Conservation (phyloP, 2,797 vertebrate genomes). For the Thunnus albacares region DNA sequence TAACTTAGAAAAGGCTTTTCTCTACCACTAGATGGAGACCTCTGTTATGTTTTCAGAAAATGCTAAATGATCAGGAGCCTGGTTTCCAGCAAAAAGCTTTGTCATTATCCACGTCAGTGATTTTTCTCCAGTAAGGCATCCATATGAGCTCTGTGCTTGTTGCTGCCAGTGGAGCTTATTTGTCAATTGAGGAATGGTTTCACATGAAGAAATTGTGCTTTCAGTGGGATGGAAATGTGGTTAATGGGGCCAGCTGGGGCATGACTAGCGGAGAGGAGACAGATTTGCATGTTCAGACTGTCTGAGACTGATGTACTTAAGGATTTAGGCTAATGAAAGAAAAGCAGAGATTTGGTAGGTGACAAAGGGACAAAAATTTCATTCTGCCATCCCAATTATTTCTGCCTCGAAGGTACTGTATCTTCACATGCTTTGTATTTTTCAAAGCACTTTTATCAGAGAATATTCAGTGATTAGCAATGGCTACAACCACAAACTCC, state of each 20-base stretch:
- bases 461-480: neutral
- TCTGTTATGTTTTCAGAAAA: neutral
- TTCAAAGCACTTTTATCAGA: constrained; percentile 1
- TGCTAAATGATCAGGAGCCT: neutral
- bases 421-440: constrained; percentile 6
- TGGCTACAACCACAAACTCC: neutral
- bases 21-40: constrained; percentile 48
- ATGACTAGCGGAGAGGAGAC: neutral
- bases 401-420: neutral
- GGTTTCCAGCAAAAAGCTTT: neutral
- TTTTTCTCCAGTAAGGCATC: constrained; percentile 4
- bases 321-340: neutral
- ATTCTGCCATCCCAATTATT: constrained; percentile 15
- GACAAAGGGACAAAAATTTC: constrained; percentile 12
- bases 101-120: neutral
- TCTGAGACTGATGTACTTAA: constrained; percentile 2
- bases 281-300: constrained; percentile 19
- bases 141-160: constrained; percentile 7
- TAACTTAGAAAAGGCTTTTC: neutral
- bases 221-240: neutral
- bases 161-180: constrained; percentile 27
- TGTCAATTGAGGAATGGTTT: constrained; percentile 12
- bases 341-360: neutral
- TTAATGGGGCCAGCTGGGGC: constrained; percentile 35
- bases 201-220: constrained; percentile 16